phyloP scores from a whole-genome alignment of 2,888 invertebrate genomes.

The Ormyrus rosae region DNA sequence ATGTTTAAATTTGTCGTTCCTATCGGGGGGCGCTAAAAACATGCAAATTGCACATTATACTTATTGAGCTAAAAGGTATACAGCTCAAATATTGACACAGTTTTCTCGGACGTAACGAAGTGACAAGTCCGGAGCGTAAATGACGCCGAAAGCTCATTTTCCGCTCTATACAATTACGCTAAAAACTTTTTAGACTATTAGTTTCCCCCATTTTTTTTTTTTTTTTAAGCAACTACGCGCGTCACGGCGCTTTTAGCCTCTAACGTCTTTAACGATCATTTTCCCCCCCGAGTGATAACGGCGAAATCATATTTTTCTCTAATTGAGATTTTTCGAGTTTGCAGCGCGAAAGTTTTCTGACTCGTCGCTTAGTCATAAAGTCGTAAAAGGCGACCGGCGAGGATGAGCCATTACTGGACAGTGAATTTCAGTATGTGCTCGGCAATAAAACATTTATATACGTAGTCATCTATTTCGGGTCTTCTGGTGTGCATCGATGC shows the following conservation, averaged over 20 bases:
- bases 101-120: slow-evolving; percentile 15
- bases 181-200: neutral
- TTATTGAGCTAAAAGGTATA: neutral
- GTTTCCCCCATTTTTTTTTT: neutral
- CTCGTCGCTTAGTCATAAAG: no score
- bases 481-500: no score
- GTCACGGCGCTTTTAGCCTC: slow-evolving; percentile 19
- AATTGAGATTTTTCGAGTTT: neutral
- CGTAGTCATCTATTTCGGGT: no score
- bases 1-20: no score
- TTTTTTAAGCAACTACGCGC: neutral
- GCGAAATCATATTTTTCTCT: neutral
- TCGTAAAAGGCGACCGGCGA: no score
- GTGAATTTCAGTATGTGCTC: no score
- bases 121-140: slow-evolving; percentile 1
- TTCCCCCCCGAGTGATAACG: neutral
- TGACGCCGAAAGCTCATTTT: slow-evolving; percentile 31
- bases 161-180: neutral
- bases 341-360: no score
- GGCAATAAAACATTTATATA: no score
- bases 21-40: neutral
- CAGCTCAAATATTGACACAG: neutral
- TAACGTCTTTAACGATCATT: slow-evolving; percentile 15
- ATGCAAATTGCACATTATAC: neutral
- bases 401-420: no score